Conservation (phyloP, 2,888 invertebrate species). For the Choristoneura rosaceana region DNA sequence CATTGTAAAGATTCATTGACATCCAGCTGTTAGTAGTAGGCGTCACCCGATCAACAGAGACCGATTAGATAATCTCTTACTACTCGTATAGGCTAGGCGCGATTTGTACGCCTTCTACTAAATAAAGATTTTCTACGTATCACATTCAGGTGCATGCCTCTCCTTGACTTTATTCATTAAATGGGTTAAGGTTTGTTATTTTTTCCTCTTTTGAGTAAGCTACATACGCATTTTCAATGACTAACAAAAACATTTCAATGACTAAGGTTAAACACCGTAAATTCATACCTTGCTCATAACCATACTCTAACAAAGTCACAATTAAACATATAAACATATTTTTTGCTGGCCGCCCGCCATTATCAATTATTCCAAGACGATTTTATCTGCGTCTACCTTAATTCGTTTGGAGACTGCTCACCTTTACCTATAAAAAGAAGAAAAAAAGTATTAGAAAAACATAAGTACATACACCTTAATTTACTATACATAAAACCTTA, state of each 20-base stretch:
- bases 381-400: not conserved
- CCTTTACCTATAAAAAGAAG: slow-evolving; percentile 77
- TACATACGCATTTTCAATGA: not conserved
- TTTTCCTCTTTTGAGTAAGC: not conserved
- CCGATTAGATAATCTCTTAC: slow-evolving; percentile 49
- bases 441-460: slow-evolving; percentile 43
- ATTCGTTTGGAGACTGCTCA: slow-evolving; percentile 53
- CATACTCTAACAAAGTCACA: not conserved
- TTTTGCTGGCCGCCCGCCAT: not conserved
- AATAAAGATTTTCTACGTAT: not conserved
- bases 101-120: slow-evolving; percentile 5
- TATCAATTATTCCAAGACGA: not conserved
- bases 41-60: slow-evolving; percentile 41
- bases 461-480: not conserved
- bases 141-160: not conserved
- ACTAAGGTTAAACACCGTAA: not conserved
- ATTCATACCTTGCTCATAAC: not conserved
- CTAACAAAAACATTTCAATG: not conserved
- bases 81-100: slow-evolving; percentile 2
- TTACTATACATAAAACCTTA: slow-evolving; percentile 15
- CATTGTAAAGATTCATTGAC: slow-evolving; percentile 64
- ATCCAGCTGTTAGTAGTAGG: slow-evolving; percentile 54
- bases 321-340: not conserved
- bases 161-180: not conserved
- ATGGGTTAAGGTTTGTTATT: not conserved